Conservation (phyloP, 2,113 vertebrate species). For the Amia ocellicauda region DNA sequence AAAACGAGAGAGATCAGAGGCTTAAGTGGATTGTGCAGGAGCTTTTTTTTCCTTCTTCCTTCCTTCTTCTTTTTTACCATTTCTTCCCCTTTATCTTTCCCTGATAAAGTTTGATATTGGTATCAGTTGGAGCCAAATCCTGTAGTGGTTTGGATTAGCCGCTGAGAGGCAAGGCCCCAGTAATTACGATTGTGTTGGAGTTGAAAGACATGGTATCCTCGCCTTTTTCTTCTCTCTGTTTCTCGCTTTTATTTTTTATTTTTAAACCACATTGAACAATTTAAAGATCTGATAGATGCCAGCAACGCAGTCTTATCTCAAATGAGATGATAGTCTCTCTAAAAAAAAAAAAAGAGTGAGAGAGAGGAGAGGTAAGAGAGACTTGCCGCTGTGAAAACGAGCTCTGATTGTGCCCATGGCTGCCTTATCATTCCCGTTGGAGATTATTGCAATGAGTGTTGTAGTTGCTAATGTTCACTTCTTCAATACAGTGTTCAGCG, state of each 20-base stretch:
- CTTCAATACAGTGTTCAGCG: background rate
- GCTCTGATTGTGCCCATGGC: conserved; percentile 1
- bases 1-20: conserved; percentile 30
- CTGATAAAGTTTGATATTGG: conserved; percentile 32
- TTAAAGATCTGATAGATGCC: conserved; percentile 25
- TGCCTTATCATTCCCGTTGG: background rate
- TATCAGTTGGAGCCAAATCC: conserved; percentile 32
- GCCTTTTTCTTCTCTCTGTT: background rate
- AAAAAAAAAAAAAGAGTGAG: background rate
- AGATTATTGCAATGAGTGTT: background rate
- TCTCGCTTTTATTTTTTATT: background rate
- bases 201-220: conserved; percentile 15
- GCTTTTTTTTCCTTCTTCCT: conserved; percentile 1
- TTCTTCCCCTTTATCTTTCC: conserved; percentile 21
- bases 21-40: conserved; percentile 32
- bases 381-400: conserved; percentile 15
- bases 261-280: conserved; percentile 12
- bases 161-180: conserved; percentile 21
- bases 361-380: conserved; percentile 3
- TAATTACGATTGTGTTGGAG: conserved; percentile 30
- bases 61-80: background rate
- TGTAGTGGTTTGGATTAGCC: conserved; percentile 23
- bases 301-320: conserved; percentile 16
- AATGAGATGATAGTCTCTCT: conserved; percentile 12
- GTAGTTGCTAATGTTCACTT: background rate